phyloP scores from a whole-genome alignment of 2,113 vertebrate species.

The Lophura nycthemera region DNA sequence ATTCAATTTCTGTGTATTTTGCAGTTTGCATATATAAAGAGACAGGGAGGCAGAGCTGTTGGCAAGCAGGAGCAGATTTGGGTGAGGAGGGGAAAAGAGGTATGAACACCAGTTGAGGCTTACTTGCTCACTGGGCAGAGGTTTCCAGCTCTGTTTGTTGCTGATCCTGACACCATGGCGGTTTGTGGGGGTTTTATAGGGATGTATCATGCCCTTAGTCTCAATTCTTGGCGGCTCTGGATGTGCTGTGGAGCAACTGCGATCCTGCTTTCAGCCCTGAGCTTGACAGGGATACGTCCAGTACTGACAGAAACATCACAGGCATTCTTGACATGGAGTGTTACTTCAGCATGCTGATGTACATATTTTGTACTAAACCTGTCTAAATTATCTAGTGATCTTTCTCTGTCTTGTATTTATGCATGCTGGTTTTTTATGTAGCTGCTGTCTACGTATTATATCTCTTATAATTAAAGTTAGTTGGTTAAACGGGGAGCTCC shows the following conservation, averaged over 20 bases:
- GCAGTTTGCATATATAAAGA: background rate
- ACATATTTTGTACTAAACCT: rapidly evolving
- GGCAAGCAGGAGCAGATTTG: background rate
- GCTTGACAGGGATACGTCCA: background rate
- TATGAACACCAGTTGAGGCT: background rate
- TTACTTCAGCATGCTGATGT: background rate
- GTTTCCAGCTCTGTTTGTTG: background rate
- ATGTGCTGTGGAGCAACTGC: rapidly evolving
- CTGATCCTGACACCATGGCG: rapidly evolving
- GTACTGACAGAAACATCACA: rapidly evolving
- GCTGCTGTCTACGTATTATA: background rate
- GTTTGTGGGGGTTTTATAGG: rapidly evolving
- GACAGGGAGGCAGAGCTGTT: background rate
- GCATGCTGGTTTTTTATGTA: background rate
- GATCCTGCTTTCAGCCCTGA: background rate
- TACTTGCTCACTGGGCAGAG: background rate
- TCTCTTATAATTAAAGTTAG: background rate
- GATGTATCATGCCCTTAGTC: background rate
- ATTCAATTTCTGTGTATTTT: rapidly evolving
- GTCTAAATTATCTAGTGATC: background rate
- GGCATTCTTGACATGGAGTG: background rate
- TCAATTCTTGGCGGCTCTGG: background rate
- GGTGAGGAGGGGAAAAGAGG: no score
- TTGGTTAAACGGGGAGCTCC: background rate
- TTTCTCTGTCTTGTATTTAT: background rate